Percentiles rank a stretch among this genome's conserved stretches.
Evolutionary conservation across 2,888 invertebrate genomes (phyloP).

Genomic region (Chymomyza caudatula): DNA sequence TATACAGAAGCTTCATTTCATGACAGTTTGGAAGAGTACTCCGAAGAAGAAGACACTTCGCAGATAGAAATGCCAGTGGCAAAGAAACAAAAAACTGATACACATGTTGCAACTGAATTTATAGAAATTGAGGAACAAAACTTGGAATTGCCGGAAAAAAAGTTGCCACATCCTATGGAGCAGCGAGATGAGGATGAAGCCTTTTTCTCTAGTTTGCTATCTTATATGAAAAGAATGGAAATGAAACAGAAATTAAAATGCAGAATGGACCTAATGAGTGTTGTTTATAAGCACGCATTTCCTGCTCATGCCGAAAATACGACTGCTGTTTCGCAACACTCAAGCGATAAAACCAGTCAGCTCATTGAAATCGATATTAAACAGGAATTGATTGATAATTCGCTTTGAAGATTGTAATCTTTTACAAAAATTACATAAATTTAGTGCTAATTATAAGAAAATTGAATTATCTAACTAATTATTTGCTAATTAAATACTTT

Average conservation of each 20-base stretch:
- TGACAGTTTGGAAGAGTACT: not conserved
- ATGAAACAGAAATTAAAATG: not conserved
- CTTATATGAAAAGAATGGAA: not conserved
- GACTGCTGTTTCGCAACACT: not conserved
- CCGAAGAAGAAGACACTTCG: not conserved
- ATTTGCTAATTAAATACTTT: not conserved
- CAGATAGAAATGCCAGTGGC: not conserved
- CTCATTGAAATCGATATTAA: not conserved
- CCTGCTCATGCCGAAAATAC: not conserved
- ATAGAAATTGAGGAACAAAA: not conserved
- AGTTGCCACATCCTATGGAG: too few species aligned
- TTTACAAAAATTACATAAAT: not conserved
- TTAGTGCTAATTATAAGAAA: not conserved
- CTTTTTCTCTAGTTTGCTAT: not conserved
- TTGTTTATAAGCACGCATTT: not conserved
- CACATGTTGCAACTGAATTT: too few species aligned
- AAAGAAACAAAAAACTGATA: not conserved
- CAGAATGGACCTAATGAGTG: not conserved
- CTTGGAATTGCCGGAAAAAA: not conserved
- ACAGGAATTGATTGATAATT: not conserved
- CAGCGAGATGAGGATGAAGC: not conserved
- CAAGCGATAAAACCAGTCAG: not conserved
- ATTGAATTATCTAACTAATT: not conserved
- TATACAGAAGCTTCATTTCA: not conserved
- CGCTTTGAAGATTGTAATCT: not conserved